Base-by-base conservation (phyloP, 2,888 invertebrate species). In the Latrodectus hesperus region DNA sequence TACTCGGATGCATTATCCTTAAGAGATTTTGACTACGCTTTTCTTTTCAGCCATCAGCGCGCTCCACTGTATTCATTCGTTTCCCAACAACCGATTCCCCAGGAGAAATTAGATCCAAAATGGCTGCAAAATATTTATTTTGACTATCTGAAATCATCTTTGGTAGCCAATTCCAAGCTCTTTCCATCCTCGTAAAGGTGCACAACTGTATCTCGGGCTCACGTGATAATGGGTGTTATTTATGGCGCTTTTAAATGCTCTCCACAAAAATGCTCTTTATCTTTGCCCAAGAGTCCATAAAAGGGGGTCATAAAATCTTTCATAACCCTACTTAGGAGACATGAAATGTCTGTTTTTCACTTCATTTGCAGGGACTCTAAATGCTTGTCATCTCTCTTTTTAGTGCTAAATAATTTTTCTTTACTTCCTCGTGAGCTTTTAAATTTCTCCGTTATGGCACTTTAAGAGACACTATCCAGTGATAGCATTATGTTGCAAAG, bases 181-280 rank as follows among this genome's bases (percentile, higher is more conserved):
- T 70, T 70, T 60, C 70, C 38, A 38, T 70, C 53, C 49, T 55
- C 74, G 53, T 49, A 73, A 17, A 82, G 68, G 75, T 78, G 22
- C 55, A 26, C 65, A 65, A 51, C 49, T 53, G n/a, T 68, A 52
- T 55, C 74, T 79, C 73, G 55, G 55, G 55, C 11, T 22, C 14
- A n/a, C 2, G 17, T 64, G 68, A 60, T 68, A 68, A 26, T 74
- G 51, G 70, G 16, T 26, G 74, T 79, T 79, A 74, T 85, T 85
- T 85, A 85, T 70, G 79, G 17, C 10, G 60, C 79, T 80, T 85
- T 79, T 74, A 85, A 85, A 79, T 52, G 53, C 70, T 67, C 60
- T 17, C 68, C 60, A 55, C 79, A 78, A 49, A 52, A 60, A 73
- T 67, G 49, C 70, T 75, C 68, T 75, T 82, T 72, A 74, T 82